Evolutionary conservation across 2,888 invertebrate genomes (phyloP).

Genomic region (Danaus chrysippus): DNA sequence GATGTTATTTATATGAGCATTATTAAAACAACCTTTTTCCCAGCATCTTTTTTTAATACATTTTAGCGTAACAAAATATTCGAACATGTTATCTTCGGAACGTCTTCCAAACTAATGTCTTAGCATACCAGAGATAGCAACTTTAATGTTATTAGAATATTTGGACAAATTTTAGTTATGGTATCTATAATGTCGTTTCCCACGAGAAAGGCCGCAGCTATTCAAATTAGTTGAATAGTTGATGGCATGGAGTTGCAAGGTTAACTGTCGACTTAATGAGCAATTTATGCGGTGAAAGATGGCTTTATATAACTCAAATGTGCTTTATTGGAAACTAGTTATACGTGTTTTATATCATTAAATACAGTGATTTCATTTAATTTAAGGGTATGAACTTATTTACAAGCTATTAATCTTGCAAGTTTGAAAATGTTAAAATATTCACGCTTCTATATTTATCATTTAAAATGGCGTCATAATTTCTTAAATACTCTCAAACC

Average conservation of each 20-base stretch:
- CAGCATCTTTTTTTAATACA: no score
- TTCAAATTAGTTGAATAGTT: conserved; percentile 36
- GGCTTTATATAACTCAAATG: conserved; percentile 4
- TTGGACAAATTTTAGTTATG: conserved; percentile 36
- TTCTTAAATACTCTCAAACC: no score
- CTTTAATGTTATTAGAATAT: conserved; percentile 29
- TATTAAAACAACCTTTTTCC: no score
- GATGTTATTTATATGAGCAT: no score
- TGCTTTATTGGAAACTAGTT: conserved; percentile 2
- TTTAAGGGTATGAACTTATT: no score
- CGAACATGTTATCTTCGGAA: neutral
- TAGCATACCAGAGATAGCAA: conserved; percentile 19
- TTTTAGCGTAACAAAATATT: neutral
- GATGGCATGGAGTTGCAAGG: conserved; percentile 28
- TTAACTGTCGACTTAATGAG: conserved; percentile 26
- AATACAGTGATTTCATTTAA: no score
- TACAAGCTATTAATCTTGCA: no score
- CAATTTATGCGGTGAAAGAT: conserved; percentile 22
- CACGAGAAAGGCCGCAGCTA: conserved; percentile 41
- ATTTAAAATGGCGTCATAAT: no score
- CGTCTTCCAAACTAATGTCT: conserved; percentile 19
- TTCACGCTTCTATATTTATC: no score
- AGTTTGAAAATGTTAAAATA: no score
- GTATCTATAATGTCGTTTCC: conserved; percentile 32
- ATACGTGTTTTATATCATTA: no score